Evolutionary conservation across 2,797 vertebrate species (phyloP).

Genomic region (Lagocephalus sceleratus): DNA sequence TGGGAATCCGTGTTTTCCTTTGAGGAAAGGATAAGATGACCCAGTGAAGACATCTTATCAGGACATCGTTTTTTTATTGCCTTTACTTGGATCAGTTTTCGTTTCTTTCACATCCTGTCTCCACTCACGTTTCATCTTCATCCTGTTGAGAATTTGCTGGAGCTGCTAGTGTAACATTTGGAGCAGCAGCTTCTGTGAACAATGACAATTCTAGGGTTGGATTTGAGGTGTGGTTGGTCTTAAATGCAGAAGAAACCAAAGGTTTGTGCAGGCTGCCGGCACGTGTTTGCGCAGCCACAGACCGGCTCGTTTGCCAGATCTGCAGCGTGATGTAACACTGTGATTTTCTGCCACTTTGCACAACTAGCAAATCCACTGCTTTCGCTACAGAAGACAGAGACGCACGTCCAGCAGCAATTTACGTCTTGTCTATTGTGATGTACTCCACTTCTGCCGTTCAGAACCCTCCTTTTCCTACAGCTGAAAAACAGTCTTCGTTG

Average conservation of each 20-base stretch:
- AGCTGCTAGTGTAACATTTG: constrained; percentile 41
- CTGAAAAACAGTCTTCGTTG: background rate
- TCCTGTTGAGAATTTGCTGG: constrained; percentile 32
- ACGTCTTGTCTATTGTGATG: no score
- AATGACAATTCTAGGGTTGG: constrained; percentile 26
- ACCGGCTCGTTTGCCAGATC: no score
- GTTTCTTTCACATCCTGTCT: constrained; percentile 23
- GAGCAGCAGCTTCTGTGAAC: constrained; percentile 41
- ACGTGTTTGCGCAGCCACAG: no score
- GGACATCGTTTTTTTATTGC: constrained; percentile 44
- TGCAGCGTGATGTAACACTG: no score
- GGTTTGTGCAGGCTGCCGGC: no score
- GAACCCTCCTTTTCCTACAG: background rate
- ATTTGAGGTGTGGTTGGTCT: constrained; percentile 12
- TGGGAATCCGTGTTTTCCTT: constrained; percentile 30
- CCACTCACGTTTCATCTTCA: constrained; percentile 27
- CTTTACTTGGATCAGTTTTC: constrained; percentile 27
- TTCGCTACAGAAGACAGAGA: no score
- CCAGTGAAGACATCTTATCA: constrained; percentile 31
- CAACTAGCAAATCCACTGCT: no score
- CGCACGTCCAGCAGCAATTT: no score
- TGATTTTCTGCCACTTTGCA: no score
- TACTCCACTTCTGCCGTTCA: background rate
- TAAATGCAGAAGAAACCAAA: background rate
- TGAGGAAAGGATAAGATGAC: constrained; percentile 31